Evolutionary conservation across 53 echinoderm and acorn worm genomes (phyloP), one percentile per base, ranked within the genome.

Genomic region (Crossaster papposus): DNA sequence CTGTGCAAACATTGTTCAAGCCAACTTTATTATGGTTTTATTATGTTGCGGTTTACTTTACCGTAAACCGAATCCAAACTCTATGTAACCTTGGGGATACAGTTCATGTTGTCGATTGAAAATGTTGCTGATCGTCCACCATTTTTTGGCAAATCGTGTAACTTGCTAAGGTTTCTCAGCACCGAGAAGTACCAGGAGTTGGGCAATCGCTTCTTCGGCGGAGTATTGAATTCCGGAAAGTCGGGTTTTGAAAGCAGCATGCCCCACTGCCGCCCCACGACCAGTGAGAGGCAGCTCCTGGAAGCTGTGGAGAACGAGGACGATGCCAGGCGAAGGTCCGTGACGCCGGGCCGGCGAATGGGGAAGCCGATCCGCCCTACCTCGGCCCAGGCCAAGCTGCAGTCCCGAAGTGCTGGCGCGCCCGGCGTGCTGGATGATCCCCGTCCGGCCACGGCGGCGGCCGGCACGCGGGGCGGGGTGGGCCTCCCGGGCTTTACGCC

Each of bases 341-440:
- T 95, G 91, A 80, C 97, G 65, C 90, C 91, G 11, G 95, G 95
- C 3, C 88, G 93, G 54, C 91, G 94, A 38, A 93, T 93, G 54
- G 97, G 95, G 22, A 94, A 94, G 84, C 91, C 90, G 64, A 93
- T 97, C 51, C 72, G 97, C 37, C 97, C 97, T 5, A 78, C 95
- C 12, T 97, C 97, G 36, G 97, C 97, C 58, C 78, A 93, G 53
- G 97, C 94, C 11, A 93, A 95, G 79, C 91, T 97, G 13, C 92
- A 95, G 90, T 90, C 97, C 17, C 91, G 91, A 78, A n/a, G n/a
- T n/a, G n/a, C n/a, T n/a, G 54, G 84, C 28, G 53, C 88, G 8
- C 79, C 84, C 14, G 63, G 76, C 72, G 86, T 79, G 35, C 81
- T 95, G 53, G 97, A 97, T 14, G 95, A 95, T n/a, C 90, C 91